These are phyloP conservation scores for Excalfactoria chinensis DNA, from an alignment of 2,113 vertebrate genomes.

Conservation along the genomic window DNA sequence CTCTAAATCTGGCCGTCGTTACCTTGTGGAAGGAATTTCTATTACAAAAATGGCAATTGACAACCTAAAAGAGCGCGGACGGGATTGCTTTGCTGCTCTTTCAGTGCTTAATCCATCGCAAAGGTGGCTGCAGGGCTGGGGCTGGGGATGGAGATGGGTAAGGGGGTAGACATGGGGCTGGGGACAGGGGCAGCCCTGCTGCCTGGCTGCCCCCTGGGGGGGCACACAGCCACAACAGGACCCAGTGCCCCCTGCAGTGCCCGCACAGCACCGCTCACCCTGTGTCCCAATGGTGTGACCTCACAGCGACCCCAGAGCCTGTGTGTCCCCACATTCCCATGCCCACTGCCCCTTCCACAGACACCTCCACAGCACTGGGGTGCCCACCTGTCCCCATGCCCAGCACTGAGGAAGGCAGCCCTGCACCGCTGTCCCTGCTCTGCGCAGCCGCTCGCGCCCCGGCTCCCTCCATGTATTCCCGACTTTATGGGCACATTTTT, in stretches of 20 bases:
- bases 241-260: background rate
- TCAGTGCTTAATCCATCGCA: background rate
- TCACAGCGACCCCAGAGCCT: accelerated
- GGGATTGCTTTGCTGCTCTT: conserved; percentile 27
- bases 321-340: accelerated
- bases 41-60: conserved; percentile 64
- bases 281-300: background rate
- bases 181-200: background rate
- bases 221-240: accelerated
- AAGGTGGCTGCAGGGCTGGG: background rate
- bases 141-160: background rate
- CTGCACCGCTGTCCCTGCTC: accelerated
- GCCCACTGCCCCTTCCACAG: background rate
- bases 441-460: background rate
- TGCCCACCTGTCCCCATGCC: background rate
- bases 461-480: conserved; percentile 45
- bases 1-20: conserved; percentile 79
- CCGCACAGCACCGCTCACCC: background rate
- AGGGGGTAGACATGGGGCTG: too few species aligned
- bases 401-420: background rate
- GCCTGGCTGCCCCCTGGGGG: background rate
- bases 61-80: conserved; percentile 1
- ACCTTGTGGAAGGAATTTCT: conserved; percentile 77
- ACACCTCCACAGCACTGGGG: background rate
- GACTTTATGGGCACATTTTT: conserved; percentile 78